Percentiles rank a stretch among this genome's conserved stretches.
phyloP scores from a whole-genome alignment of 2,888 invertebrate species.

The Poecilobothrus nobilitatus region DNA sequence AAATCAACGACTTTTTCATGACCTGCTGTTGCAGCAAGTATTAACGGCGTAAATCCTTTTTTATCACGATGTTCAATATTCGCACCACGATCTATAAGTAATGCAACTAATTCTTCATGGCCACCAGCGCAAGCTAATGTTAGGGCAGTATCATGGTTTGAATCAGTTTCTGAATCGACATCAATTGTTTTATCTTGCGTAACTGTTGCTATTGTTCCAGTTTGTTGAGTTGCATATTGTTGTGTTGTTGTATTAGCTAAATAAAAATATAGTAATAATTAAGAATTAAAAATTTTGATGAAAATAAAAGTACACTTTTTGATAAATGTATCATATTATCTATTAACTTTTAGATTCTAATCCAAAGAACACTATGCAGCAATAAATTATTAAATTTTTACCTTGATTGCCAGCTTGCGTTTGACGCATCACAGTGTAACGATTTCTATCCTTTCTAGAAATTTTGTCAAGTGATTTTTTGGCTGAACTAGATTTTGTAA shows the following conservation, averaged over 20 bases:
- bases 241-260: slow-evolving; percentile 34
- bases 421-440: slow-evolving; percentile 39
- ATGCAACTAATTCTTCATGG: slow-evolving; percentile 88
- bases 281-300: background rate
- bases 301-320: background rate
- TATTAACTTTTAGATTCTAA: too few species aligned
- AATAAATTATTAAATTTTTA: slow-evolving; percentile 21
- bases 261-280: slow-evolving; percentile 12
- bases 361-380: too few species aligned
- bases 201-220: slow-evolving; percentile 22
- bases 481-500: slow-evolving; percentile 39
- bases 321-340: too few species aligned
- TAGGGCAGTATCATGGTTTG: slow-evolving; percentile 96
- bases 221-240: slow-evolving; percentile 21
- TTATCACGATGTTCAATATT: slow-evolving; percentile 98
- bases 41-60: slow-evolving; percentile 96
- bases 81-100: slow-evolving; percentile 84
- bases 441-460: slow-evolving; percentile 43
- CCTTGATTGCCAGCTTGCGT: slow-evolving; percentile 44
- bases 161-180: slow-evolving; percentile 96
- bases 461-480: slow-evolving; percentile 43
- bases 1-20: slow-evolving; percentile 84
- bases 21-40: slow-evolving; percentile 94
- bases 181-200: slow-evolving; percentile 71
- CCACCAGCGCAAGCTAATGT: slow-evolving; percentile 97